Evolutionary conservation across 2,797 vertebrate species (phyloP), one percentile per base, ranked within the genome.

Genomic region (Benthosema pterotum): DNA sequence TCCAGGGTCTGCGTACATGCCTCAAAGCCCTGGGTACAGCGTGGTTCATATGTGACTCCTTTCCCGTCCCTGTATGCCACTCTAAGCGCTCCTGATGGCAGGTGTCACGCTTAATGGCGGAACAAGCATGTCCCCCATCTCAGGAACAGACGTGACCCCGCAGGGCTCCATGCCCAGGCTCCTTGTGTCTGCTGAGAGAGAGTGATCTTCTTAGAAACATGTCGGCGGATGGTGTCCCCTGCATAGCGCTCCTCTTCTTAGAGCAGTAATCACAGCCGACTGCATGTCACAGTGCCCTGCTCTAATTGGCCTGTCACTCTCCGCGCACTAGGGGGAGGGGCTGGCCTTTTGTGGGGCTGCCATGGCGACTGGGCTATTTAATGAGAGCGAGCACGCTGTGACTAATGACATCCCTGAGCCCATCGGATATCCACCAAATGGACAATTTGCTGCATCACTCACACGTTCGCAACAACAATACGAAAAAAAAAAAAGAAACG

Each of bases 301-400:
- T 92, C 89, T 93, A 93, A 94, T 92, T 92, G 92, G 88, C 87
- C 89, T 90, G 90, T 92, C 90, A 92, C 84, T 92, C 89, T 86
- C 61, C 42, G 42, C 82, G 82, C 67, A 68, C 81, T 79, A 66
- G 55, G 52, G 50, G 67, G 83, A 78, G 67, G 80, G 79, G 74
- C 79, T 67, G 60, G 79, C 83, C 86, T 89, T 91, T 92, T 91
- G 90, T 91, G 83, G 75, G 84, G 90, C 89, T 90, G 89, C 89
- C 90, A 91, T 91, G 86, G 90, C 75, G 89, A 91, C 90, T 84
- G 84, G 84, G 87, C 77, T 83, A 84, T 89, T 89, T 91, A 92
- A 91, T 91, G 88, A 92, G 91, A 88, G 77, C 48, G 86, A 89
- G 85, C 88, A 79, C 68, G 80, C 85, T 91, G 88, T 92, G 91